Conservation (phyloP, 2,888 invertebrate species). For the Atethmia centrago region DNA sequence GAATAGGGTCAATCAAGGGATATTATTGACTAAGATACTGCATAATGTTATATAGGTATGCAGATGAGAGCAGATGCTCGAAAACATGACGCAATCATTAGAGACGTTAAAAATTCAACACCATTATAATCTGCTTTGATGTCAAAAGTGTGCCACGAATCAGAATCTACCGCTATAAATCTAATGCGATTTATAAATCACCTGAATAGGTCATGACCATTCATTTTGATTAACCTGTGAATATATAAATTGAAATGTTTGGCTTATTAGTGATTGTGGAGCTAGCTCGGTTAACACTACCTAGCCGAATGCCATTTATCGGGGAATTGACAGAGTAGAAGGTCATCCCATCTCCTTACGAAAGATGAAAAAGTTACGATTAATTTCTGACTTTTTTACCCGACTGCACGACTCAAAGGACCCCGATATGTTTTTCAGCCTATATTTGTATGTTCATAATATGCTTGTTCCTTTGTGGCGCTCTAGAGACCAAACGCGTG, state of each 20-base stretch:
- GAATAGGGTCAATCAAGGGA: neutral
- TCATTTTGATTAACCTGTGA: slow-evolving; percentile 40
- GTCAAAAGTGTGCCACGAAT: slow-evolving; percentile 19
- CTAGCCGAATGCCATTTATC: slow-evolving; percentile 10
- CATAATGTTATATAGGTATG: neutral
- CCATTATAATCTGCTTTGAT: neutral
- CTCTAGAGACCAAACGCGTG: no score
- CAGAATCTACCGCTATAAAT: slow-evolving; percentile 41
- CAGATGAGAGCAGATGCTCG: neutral
- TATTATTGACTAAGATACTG: neutral
- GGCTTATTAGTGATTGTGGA: slow-evolving; percentile 15
- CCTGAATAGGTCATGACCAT: slow-evolving; percentile 24
- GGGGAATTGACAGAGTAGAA: neutral
- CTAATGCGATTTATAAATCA: slow-evolving; percentile 27
- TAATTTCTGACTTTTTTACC: neutral
- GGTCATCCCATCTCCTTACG: neutral
- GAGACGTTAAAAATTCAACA: neutral
- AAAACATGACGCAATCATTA: neutral
- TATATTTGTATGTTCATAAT: no score
- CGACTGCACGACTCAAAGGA: no score
- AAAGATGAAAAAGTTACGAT: neutral
- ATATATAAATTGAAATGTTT: slow-evolving; percentile 52
- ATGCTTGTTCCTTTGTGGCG: no score
- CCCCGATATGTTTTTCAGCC: no score
- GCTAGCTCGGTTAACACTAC: neutral